Evolutionary conservation across 2,888 invertebrate genomes (phyloP), one percentile per base, ranked within the genome.

Genomic region (Dicycla oo): DNA sequence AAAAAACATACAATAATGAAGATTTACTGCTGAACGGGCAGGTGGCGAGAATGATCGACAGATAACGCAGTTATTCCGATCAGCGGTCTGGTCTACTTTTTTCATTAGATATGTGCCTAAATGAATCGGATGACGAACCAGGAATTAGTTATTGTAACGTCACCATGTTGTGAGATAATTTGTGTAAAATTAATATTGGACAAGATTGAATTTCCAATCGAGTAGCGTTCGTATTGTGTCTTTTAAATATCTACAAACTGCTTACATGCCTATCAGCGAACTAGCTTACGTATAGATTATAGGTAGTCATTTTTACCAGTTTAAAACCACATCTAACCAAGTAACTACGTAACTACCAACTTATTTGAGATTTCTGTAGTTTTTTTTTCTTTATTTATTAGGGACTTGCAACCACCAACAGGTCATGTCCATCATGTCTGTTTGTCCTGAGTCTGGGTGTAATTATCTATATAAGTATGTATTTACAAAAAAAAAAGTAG

Each of bases 1-100:
- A 93, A 85, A 92, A 92, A 93, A 90, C 87, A 86, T 87, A 89
- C 91, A 92, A 93, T 93, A 93, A 93, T 91, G 90, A 93, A 93
- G 93, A 93, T 94, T 93, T 94, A 94, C 91, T 91, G 90, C 88
- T 88, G 88, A 86, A 80, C 86, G 87, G 85, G 88, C 93, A 93
- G 93, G 93, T 93, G 93, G 91, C 78, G 80, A 86, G 86, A 90
- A 89, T 88, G 92, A 93, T 93, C 91, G 91, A 88, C 86, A 85
- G 93, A 92, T 93, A 91, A 90, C 88, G 86, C 88, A 81, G 89
- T 87, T 90, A 87, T 89, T 88, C 89, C 88, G 88, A 89, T 86
- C 89, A 88, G 84, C 82, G 87, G 82, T 81, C 84, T 85, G 88
- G 88, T 89, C 89, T 88, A 90, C 90, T 89, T 90, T 88, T 83